Evolutionary conservation across 2,888 invertebrate species (phyloP).

Genomic region (Cephonodes hylas): DNA sequence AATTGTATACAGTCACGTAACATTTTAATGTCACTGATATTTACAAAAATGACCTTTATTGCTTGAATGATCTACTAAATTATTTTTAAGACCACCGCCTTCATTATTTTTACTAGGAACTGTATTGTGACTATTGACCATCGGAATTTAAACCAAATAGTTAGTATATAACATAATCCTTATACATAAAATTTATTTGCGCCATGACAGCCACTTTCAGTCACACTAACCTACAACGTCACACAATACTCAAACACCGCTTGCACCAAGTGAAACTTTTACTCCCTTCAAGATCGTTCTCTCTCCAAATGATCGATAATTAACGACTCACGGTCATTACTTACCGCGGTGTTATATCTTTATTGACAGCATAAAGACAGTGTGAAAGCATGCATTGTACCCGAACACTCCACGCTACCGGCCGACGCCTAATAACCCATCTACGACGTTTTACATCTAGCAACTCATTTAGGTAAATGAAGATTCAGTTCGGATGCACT

Average conservation of each 20-base stretch:
- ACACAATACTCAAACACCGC: neutral
- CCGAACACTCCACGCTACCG: constrained; percentile 58
- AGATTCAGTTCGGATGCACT: constrained; percentile 63
- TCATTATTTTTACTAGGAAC: too few species aligned
- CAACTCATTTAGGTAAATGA: constrained; percentile 77
- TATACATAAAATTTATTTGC: too few species aligned
- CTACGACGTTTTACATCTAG: constrained; percentile 49
- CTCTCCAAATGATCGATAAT: constrained; percentile 48
- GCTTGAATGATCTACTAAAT: too few species aligned
- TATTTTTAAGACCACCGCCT: too few species aligned
- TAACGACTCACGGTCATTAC: constrained; percentile 58
- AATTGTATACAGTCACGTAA: too few species aligned
- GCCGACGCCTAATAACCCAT: constrained; percentile 64
- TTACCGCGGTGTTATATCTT: constrained; percentile 52
- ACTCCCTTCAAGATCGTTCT: constrained; percentile 12
- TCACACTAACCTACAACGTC: neutral
- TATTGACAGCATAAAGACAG: constrained; percentile 67
- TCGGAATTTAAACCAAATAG: too few species aligned
- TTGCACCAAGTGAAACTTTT: neutral
- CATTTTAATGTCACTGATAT: too few species aligned
- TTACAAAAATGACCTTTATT: too few species aligned
- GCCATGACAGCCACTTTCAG: too few species aligned
- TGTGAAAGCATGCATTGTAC: constrained; percentile 67
- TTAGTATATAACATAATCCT: too few species aligned
- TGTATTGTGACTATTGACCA: too few species aligned